Conservation (phyloP, 2,888 invertebrate genomes). For the Aleiodes alternator region DNA sequence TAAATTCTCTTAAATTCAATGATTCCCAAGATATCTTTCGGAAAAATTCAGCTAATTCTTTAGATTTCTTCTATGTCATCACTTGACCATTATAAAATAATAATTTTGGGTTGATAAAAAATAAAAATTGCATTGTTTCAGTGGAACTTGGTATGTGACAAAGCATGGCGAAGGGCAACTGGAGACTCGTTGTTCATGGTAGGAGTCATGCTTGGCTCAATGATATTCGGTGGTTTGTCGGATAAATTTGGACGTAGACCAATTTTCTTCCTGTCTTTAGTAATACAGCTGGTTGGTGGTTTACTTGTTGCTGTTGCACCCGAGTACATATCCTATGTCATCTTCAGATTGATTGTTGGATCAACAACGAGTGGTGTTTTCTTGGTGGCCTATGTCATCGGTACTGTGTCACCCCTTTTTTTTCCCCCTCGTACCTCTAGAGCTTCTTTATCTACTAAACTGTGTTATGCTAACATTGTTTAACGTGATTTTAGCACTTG, state of each 20-base stretch:
- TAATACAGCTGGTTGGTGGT: constrained; percentile 83
- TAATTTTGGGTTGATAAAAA: neutral
- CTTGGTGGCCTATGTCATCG: constrained; percentile 86
- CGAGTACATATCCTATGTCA: constrained; percentile 82
- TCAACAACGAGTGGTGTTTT: constrained; percentile 87
- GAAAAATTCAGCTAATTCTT: too few species aligned
- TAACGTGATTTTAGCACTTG: constrained; percentile 76
- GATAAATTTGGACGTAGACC: constrained; percentile 84
- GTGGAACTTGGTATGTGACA: constrained; percentile 83
- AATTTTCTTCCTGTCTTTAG: constrained; percentile 84
- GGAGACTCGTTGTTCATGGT: constrained; percentile 84
- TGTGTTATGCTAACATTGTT: neutral
- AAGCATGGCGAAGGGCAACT: constrained; percentile 80
- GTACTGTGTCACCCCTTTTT: constrained; percentile 72
- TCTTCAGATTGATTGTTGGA: constrained; percentile 82
- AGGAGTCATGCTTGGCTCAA: constrained; percentile 84
- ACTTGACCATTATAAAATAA: too few species aligned
- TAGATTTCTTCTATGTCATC: too few species aligned
- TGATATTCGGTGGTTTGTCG: constrained; percentile 84
- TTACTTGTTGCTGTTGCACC: constrained; percentile 82
- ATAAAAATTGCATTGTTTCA: constrained; percentile 67
- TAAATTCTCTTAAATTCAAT: too few species aligned
- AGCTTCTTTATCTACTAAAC: neutral
- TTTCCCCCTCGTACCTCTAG: neutral
- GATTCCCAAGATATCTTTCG: too few species aligned